Evolutionary conservation across 2,888 invertebrate genomes (phyloP).

Genomic region (Epistrophella euchroma): DNA sequence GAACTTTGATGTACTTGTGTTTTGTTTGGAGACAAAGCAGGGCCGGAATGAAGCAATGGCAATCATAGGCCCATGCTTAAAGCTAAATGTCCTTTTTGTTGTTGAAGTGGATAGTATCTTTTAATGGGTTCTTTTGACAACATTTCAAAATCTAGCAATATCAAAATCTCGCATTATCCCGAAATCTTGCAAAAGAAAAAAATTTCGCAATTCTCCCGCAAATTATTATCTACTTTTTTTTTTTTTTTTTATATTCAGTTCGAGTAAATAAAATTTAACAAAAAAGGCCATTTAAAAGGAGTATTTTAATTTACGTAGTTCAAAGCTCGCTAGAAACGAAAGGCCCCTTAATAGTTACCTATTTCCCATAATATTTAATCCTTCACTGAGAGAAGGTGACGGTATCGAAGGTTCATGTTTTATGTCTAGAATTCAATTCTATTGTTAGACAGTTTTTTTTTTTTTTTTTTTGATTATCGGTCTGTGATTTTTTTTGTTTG

Average conservation of each 20-base stretch:
- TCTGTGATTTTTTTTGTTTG: slow-evolving; percentile 5
- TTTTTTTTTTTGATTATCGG: not conserved
- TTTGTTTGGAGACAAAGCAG: not conserved
- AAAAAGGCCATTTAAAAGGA: too few relatives aligned
- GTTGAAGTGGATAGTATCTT: too few relatives aligned
- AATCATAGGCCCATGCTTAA: not conserved
- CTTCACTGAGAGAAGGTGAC: not conserved
- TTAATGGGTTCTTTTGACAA: too few relatives aligned
- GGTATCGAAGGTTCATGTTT: slow-evolving; percentile 18
- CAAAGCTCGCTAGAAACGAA: not conserved
- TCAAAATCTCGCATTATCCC: too few relatives aligned
- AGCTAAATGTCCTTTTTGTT: not conserved
- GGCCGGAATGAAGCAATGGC: not conserved
- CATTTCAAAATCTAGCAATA: too few relatives aligned
- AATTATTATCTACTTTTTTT: too few relatives aligned
- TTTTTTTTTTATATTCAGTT: too few relatives aligned
- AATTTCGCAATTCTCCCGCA: too few relatives aligned
- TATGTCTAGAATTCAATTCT: slow-evolving; percentile 24
- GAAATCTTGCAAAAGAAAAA: too few relatives aligned
- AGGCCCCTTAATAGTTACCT: not conserved
- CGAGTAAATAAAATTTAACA: too few relatives aligned
- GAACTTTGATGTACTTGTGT: slow-evolving; percentile 27
- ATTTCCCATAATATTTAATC: not conserved
- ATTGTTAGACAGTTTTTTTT: slow-evolving; percentile 5
- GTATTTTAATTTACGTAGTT: too few relatives aligned